Base-by-base conservation (phyloP, 2,797 vertebrate species). In the Cirrhinus molitorella region DNA sequence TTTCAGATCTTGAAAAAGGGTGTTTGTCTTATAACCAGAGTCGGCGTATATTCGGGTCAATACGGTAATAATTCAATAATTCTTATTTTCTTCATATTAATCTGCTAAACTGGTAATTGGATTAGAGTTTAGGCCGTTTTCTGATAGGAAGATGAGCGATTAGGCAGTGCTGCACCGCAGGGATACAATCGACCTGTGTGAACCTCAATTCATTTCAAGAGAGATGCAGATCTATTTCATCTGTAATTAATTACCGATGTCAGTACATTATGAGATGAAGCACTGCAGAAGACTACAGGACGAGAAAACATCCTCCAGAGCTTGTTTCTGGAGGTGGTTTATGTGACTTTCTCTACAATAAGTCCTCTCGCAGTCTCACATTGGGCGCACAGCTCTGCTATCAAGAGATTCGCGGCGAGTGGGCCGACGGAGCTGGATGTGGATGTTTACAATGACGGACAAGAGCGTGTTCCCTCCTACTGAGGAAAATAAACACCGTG, bases 191-290 rank as follows among this genome's bases (percentile, higher is more conserved):
- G 67, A 63, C 67, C 84, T 84, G 78, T 88, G 79, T 68, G 80
- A 31, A 45, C 79, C 81, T 73, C 63, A 16, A 47, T 21, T 49
- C 45, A 79, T 65, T 79, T 70, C 28, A 71, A 5, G n/a, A 63
- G 66, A 61, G 85, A 77, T 80, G 86, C 67, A 85, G 88, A 89
- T 91, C 90, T 86, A 90, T 90, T 87, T 90, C 87, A 87, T 61
- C 80, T 83, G 63, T 85, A 87, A 92, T 92, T 90, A 83, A 91
- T 92, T 90, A 89, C 79, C 72, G 49, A 76, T 88, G 85, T 81
- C 8, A 89, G 79, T 61, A 51, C 80, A 31, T 67, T 74, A 34
- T 34, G 31, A 34, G 31, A 2, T 34, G 2, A 34, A 34, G n/a
- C n/a, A 34, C 31, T 34, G 31, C 31, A 34, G 31, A 34, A 34